A percentile compares a stretch with the other conserved stretches of the same genome.
Conservation (phyloP, 2,888 invertebrate genomes). For the Polymixis lichenea region DNA sequence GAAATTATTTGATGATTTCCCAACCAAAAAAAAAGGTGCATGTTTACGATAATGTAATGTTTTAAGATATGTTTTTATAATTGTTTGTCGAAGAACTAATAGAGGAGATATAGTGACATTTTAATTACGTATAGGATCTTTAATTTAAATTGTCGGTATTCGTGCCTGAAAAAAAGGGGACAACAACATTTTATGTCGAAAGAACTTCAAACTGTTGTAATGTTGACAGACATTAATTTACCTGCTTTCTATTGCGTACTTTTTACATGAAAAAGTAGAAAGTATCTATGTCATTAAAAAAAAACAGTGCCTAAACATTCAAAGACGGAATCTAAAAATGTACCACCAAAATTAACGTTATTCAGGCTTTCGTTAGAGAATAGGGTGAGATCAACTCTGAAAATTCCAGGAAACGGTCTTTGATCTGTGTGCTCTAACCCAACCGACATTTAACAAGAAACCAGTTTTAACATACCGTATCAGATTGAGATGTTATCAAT, state of each 20-base stretch:
- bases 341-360: background rate
- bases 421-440: conserved; percentile 8
- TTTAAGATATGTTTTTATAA: background rate
- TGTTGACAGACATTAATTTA: background rate
- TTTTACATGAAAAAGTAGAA: background rate
- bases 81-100: conserved; percentile 5
- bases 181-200: background rate
- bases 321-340: background rate
- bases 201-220: background rate
- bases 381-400: background rate
- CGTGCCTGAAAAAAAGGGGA: background rate
- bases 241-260: background rate
- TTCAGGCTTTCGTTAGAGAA: background rate
- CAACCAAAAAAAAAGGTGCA: conserved; percentile 19
- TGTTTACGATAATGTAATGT: background rate
- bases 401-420: background rate
- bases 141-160: background rate
- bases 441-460: conserved; percentile 5
- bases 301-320: background rate
- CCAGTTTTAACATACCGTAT: background rate
- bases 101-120: background rate
- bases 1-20: too few relatives aligned
- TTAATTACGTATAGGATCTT: background rate
- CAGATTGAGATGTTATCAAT: conserved; percentile 23
- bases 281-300: background rate